These are phyloP conservation scores for Myiotriccus ornatus DNA, from an alignment of 2,797 vertebrate species.

Conservation along the genomic window DNA sequence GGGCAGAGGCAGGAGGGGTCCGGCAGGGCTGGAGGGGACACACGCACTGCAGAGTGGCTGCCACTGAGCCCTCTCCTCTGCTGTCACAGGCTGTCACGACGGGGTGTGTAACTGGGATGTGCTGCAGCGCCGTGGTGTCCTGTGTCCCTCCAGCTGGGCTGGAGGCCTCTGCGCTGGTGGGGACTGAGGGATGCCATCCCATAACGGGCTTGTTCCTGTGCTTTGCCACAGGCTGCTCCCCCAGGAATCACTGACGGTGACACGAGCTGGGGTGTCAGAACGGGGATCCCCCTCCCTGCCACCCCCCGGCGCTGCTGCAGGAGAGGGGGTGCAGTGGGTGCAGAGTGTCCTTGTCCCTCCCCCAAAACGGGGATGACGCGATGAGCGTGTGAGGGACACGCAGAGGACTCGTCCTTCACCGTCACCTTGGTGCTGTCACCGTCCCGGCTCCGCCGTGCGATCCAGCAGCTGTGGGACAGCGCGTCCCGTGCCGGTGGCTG, in stretches of 20 bases:
- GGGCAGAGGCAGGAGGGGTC: background rate
- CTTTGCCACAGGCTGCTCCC: background rate
- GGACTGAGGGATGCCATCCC: background rate
- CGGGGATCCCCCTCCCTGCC: background rate
- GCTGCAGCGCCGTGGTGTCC: background rate
- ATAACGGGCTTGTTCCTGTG: background rate
- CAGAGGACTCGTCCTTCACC: background rate
- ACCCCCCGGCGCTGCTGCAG: background rate
- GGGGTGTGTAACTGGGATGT: conserved; percentile 17
- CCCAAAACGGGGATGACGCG: accelerated
- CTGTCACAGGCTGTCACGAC: background rate
- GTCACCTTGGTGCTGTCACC: accelerated
- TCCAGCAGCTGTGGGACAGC: background rate
- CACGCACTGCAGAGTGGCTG: background rate
- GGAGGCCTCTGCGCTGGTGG: background rate
- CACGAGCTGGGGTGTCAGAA: accelerated
- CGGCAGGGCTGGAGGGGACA: background rate
- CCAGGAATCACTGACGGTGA: background rate
- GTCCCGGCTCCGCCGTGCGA: background rate
- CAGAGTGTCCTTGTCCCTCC: background rate
- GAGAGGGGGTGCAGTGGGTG: accelerated
- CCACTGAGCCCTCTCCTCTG: conserved; percentile 32
- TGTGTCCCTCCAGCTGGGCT: background rate
- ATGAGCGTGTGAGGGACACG: background rate
- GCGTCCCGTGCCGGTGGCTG: background rate